Percentiles rank a stretch among this genome's conserved stretches.
These are phyloP conservation scores for Mantis religiosa DNA, from an alignment of 2,888 invertebrate genomes.

Conservation along the genomic window DNA sequence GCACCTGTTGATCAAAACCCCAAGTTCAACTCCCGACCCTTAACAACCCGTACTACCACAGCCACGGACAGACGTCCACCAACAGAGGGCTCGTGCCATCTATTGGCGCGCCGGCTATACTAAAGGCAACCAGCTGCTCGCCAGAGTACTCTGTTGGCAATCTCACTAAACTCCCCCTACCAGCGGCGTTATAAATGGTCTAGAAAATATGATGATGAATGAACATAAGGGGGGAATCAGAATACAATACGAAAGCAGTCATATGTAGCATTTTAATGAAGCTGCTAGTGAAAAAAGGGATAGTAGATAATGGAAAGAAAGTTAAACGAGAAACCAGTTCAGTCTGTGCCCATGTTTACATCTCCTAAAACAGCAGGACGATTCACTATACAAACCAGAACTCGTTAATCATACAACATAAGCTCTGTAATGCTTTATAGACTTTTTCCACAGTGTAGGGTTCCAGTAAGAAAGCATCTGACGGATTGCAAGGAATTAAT, in stretches of 20 bases:
- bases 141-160: background rate
- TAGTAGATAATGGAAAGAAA: background rate
- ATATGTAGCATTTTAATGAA: background rate
- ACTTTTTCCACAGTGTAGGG: too few species aligned
- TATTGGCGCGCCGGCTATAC: background rate
- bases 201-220: background rate
- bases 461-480: too few species aligned
- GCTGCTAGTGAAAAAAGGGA: background rate
- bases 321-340: background rate
- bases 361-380: too few species aligned
- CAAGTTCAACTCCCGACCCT: background rate
- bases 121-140: background rate
- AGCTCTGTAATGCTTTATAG: too few species aligned
- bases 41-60: background rate
- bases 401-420: too few species aligned
- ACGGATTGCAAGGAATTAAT: too few species aligned
- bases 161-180: background rate
- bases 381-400: too few species aligned
- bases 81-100: background rate
- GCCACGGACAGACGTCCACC: background rate
- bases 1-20: slow-evolving; percentile 9
- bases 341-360: too few species aligned
- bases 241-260: background rate
- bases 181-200: background rate
- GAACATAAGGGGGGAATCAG: background rate